These are phyloP conservation scores for Urocitellus parryii DNA, from an alignment of 2,113 vertebrate genomes.

Conservation along the genomic window DNA sequence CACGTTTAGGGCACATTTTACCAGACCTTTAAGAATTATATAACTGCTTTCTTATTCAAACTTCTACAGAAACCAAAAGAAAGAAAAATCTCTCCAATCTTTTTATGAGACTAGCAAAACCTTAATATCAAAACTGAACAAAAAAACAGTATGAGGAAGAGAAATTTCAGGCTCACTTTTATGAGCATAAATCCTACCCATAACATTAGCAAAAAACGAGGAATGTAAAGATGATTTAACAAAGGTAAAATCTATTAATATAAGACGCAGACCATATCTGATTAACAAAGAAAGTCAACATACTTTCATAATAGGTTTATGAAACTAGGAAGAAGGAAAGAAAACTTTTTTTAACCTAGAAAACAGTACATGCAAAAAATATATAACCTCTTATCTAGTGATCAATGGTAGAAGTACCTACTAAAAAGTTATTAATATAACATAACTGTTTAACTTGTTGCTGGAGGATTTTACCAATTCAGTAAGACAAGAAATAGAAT, in stretches of 20 bases:
- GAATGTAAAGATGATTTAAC: not conserved
- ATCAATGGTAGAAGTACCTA: not conserved
- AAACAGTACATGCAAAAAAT: not conserved
- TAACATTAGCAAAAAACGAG: not conserved
- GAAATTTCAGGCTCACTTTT: not conserved
- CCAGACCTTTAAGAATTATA: not conserved
- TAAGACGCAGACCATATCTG: not conserved
- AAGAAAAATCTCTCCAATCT: not conserved
- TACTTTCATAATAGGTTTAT: not conserved
- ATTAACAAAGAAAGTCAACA: not conserved
- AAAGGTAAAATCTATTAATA: not conserved
- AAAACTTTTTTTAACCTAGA: not conserved
- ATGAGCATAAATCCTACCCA: not conserved
- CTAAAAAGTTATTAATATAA: not conserved
- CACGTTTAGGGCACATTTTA: not conserved
- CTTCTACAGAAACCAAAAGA: not conserved
- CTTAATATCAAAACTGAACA: not conserved
- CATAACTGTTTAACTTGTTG: not conserved
- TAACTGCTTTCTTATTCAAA: slow-evolving; percentile 6
- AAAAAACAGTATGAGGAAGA: not conserved
- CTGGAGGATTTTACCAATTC: not conserved
- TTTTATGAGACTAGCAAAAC: slow-evolving; percentile 6
- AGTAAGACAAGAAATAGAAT: not conserved
- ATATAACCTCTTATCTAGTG: not conserved
- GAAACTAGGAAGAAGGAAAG: not conserved